phyloP scores from a whole-genome alignment of 2,888 invertebrate species.

The Eupelmus urozonus region DNA sequence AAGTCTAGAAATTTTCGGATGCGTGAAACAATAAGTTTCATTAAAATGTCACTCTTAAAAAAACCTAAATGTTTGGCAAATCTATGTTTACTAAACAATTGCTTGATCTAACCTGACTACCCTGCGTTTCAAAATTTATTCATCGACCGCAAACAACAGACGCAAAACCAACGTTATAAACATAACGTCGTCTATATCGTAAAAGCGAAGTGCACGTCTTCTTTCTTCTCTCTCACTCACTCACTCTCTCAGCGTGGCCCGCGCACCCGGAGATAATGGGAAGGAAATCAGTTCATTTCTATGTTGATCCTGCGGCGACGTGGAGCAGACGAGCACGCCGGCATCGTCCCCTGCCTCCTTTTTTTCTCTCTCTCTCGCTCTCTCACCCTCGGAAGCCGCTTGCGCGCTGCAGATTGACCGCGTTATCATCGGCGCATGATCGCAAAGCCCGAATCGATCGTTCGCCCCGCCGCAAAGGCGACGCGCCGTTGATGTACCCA shows the following conservation, averaged over 20 bases:
- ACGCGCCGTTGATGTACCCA: not conserved
- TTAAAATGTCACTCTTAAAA: too few species aligned
- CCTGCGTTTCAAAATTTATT: too few species aligned
- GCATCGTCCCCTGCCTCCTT: not conserved
- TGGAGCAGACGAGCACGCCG: conserved; percentile 56
- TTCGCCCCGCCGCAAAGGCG: too few species aligned
- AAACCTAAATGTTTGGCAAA: too few species aligned
- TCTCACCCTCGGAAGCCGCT: conserved; percentile 60
- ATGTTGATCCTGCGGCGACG: conserved; percentile 74
- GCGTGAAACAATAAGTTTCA: too few species aligned
- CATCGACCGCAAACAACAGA: too few species aligned
- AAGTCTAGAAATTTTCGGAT: too few species aligned
- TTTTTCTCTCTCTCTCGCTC: not conserved
- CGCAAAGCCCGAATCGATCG: conserved; percentile 63
- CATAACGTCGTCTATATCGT: not conserved
- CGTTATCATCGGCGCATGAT: conserved; percentile 73
- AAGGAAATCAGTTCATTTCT: conserved; percentile 78
- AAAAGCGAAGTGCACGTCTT: conserved; percentile 10
- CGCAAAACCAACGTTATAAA: not conserved
- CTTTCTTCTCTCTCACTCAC: not conserved
- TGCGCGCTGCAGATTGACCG: conserved; percentile 69
- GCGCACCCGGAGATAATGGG: conserved; percentile 73
- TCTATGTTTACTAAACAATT: too few species aligned
- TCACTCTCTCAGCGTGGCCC: conserved; percentile 28
- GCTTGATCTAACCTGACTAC: too few species aligned